These are phyloP conservation scores for Cossypha polioptera DNA, from an alignment of 2,797 vertebrate species.

Conservation along the genomic window DNA sequence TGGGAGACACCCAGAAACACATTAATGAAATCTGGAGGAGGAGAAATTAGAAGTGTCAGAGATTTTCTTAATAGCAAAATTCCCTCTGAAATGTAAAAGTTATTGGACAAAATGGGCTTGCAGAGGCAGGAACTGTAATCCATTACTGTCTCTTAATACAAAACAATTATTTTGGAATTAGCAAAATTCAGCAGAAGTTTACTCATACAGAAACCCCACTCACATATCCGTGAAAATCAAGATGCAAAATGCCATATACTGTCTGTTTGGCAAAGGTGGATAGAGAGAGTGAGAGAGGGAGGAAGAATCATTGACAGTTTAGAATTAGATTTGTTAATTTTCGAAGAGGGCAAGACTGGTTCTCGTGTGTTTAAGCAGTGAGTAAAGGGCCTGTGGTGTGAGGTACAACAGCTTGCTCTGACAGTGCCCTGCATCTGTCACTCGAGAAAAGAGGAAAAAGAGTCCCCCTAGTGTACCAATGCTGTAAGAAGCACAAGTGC, in stretches of 20 bases:
- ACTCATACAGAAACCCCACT: neutral
- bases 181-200: neutral
- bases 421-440: neutral
- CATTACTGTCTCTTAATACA: neutral
- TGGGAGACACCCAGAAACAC: neutral
- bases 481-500: slow-evolving; percentile 30
- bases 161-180: neutral
- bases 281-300: neutral
- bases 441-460: slow-evolving; percentile 56
- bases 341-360: neutral
- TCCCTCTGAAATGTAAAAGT: neutral
- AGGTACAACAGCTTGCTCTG: neutral
- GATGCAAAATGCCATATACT: neutral
- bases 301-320: neutral
- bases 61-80: neutral
- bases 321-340: slow-evolving; percentile 30
- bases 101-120: neutral
- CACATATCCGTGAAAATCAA: neutral
- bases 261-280: neutral
- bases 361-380: neutral
- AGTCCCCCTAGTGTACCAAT: slow-evolving; percentile 42
- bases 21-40: neutral
- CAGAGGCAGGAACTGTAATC: neutral
- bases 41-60: neutral
- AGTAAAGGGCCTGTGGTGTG: neutral